These are phyloP conservation scores for Gnatocerus cornutus DNA, from an alignment of 2,888 invertebrate genomes.

Conservation along the genomic window DNA sequence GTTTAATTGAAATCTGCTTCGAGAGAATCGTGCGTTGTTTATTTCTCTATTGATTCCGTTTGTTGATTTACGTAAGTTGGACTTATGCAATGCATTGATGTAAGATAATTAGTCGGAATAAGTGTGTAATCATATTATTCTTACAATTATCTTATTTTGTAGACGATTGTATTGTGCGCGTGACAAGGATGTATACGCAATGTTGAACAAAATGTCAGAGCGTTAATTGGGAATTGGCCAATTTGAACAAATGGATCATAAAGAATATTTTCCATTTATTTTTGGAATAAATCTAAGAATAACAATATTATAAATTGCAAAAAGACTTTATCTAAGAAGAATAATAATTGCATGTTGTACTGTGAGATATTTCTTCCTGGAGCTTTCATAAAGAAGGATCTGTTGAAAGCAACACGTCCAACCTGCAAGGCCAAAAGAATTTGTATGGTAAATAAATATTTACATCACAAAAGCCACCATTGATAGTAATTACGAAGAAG, in stretches of 20 bases:
- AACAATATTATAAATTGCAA: no score
- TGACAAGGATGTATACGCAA: slow-evolving; percentile 23
- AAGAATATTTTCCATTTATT: no score
- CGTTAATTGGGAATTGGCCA: slow-evolving; percentile 6
- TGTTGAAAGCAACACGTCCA: slow-evolving; percentile 19
- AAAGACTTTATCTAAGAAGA: no score
- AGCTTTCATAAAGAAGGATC: no score
- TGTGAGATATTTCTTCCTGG: no score
- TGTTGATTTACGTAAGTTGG: slow-evolving; percentile 35
- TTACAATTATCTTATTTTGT: slow-evolving; percentile 18
- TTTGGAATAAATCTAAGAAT: no score
- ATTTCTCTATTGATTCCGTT: slow-evolving; percentile 29
- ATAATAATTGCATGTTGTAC: no score
- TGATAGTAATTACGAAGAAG: slow-evolving; percentile 47
- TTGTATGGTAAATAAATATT: slow-evolving; percentile 52
- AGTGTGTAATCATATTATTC: slow-evolving; percentile 37
- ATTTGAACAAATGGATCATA: no score
- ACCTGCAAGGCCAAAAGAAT: slow-evolving; percentile 38
- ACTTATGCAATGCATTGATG: slow-evolving; percentile 41
- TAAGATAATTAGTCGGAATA: slow-evolving; percentile 33
- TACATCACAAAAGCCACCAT: slow-evolving; percentile 41
- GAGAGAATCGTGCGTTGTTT: slow-evolving; percentile 37
- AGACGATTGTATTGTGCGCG: background rate
- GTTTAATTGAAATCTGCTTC: slow-evolving; percentile 50
- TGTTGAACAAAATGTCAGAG: slow-evolving; percentile 13